phyloP scores from a whole-genome alignment of 1,140 invertebrate species.

The Lucilia cuprina region DNA sequence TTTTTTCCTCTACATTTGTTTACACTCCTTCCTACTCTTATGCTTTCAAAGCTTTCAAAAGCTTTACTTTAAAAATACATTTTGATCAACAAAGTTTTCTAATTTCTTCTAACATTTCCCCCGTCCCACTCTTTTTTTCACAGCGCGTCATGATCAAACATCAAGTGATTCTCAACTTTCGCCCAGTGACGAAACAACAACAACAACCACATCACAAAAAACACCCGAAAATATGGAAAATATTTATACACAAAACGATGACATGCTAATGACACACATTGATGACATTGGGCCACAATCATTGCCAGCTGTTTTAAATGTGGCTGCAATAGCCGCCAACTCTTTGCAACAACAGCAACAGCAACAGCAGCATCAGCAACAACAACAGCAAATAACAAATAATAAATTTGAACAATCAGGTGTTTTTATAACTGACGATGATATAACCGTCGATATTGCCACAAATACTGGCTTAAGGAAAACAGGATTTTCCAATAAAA shows the following conservation, averaged over 20 bases:
- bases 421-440: conserved; percentile 64
- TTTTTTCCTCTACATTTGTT: too few relatives aligned
- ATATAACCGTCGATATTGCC: conserved; percentile 71
- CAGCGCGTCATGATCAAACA: conserved; percentile 60
- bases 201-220: conserved; percentile 36
- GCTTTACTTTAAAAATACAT: too few relatives aligned
- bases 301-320: conserved; percentile 49
- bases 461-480: conserved; percentile 70
- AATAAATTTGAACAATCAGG: conserved; percentile 57
- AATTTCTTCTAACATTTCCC: too few relatives aligned
- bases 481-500: conserved; percentile 68
- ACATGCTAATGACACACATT: conserved; percentile 2
- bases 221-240: conserved; percentile 22
- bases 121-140: not conserved
- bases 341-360: not conserved
- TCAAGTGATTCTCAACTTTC: conserved; percentile 62
- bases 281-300: conserved; percentile 50
- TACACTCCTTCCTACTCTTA: too few relatives aligned
- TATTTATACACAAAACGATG: conserved; percentile 27
- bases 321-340: conserved; percentile 36
- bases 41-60: too few relatives aligned
- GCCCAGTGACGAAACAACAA: conserved; percentile 48
- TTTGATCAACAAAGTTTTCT: too few relatives aligned
- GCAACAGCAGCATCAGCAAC: too few relatives aligned
- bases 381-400: not conserved